Evolutionary conservation across 2,888 invertebrate genomes (phyloP).

Genomic region (Amiota communis): DNA sequence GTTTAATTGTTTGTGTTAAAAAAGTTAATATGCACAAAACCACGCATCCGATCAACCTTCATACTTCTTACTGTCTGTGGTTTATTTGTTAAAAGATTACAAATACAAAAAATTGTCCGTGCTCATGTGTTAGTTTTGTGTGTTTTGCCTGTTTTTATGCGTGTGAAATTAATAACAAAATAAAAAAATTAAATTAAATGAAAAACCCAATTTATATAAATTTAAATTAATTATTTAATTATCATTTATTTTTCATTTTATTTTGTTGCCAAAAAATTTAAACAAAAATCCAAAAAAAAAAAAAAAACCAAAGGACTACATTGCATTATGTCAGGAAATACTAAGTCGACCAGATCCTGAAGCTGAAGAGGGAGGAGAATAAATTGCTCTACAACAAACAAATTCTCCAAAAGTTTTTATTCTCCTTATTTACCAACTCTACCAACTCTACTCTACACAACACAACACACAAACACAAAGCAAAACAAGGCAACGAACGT

Average conservation of each 20-base stretch:
- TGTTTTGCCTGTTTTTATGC: too few species aligned
- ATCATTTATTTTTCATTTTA: slow-evolving; percentile 33
- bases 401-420: not conserved
- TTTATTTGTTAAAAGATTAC: too few species aligned
- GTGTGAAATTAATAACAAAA: too few species aligned
- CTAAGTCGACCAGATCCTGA: slow-evolving; percentile 72
- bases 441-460: not conserved
- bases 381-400: slow-evolving; percentile 35
- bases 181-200: too few species aligned
- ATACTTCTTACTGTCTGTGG: too few species aligned
- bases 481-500: too few species aligned
- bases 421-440: not conserved
- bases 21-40: too few species aligned
- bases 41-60: too few species aligned
- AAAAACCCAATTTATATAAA: too few species aligned
- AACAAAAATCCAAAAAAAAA: slow-evolving; percentile 29
- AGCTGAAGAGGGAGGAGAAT: slow-evolving; percentile 58
- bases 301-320: slow-evolving; percentile 62
- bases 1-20: too few species aligned
- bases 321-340: slow-evolving; percentile 72
- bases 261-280: slow-evolving; percentile 27
- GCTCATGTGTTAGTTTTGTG: not conserved
- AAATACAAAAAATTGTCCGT: too few species aligned
- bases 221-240: not conserved
- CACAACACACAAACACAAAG: too few species aligned